Base-by-base conservation (phyloP, 2,797 vertebrate genomes). In the Botia almorhae region DNA sequence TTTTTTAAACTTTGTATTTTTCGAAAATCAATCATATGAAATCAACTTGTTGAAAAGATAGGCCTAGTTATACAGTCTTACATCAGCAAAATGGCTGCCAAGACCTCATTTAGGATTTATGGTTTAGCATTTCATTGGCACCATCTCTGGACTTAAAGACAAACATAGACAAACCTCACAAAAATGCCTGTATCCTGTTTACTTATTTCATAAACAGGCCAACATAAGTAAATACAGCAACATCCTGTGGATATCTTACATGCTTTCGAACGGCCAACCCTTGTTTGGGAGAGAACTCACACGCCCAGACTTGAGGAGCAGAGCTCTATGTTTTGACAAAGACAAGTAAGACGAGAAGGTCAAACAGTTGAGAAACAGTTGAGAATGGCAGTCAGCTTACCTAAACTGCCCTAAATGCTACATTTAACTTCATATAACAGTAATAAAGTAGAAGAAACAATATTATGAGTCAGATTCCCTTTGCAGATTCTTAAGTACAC, bases 281-380 rank as follows among this genome's bases (percentile, higher is more conserved):
- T 26, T 76, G 26, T 68, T 56, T 68, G 63, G 33, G 23, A 69
- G 65, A 1, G 1, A 33, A 3, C 51, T 50, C 51, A 81, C 78
- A 81, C 53, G 13, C 69, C 69, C 78, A 80, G 50, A 80, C 70
- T 56, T 29, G 7, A 61, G 78, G 69, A 80, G 29, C 26, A 21
- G 33, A 73, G 55, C 70, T 64, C 69, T 65, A 55, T 80, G 78
- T 73, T 80, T 56, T 73, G 69, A 80, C 69, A 79, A 72, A 58
- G 77, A 79, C 6, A n/a, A 65, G 78, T 80, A 73, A 73, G 33
- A 73, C 43, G 78, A 80, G 78, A 73, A 73, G 78, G 50, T 77
- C 75, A 69, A 39, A 69, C 36, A 19, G 65, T 69, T 0, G 23
- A 63, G 39, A 43, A 43, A 43, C 39, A 43, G 23, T 61, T 29